Evolutionary conservation across 1,140 invertebrate species (phyloP), one percentile per base, ranked within the genome.

Genomic region (Tribolium castaneum): DNA sequence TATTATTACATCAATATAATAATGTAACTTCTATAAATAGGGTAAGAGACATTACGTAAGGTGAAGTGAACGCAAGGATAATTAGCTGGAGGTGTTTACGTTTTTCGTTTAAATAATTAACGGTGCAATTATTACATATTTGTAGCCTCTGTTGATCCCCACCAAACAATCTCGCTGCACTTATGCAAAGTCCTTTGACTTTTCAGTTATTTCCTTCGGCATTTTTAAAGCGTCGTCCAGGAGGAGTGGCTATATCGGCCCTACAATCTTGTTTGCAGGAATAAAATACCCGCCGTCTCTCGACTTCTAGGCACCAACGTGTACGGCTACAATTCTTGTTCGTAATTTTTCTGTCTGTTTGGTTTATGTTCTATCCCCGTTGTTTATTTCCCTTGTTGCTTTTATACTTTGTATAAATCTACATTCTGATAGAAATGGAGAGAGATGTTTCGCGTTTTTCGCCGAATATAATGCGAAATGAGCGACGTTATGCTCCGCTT

Each of bases 341-440:
- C 35, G 59, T n/a, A 66, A 66, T 66, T 66, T 66, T 66, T 66
- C 25, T 66, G 59, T 66, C 59, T 35, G 59, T 66, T 66, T 66
- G 14, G 59, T 66, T 66, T 66, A 66, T 66, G 59, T 66, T 66
- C 59, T 66, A 35, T 66, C 59, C 30, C 59, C 59, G 54, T 59
- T 59, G 52, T 54, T 13, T 54, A 19, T 54, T 54, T 54, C 52
- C 52, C 49, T 56, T 16, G 54, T 10, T 30, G 25, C 22, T 35
- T 66, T 35, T 35, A 35, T 66, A 2, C 59, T n/a, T 59, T 59
- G 54, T 22, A 25, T 59, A 59, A n/a, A 14, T 14, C 51, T 19
- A 52, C 51, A 52, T 52, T n/a, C 10, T 14, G n/a, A 50, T 50
- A 50, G n/a, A 50, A 50, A 30, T 30, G 6, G 25, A 4, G 25